A percentile compares a stretch with the other conserved stretches of the same genome.
Conservation (phyloP, 1,140 invertebrate species). For the Bombus soroeensis region DNA sequence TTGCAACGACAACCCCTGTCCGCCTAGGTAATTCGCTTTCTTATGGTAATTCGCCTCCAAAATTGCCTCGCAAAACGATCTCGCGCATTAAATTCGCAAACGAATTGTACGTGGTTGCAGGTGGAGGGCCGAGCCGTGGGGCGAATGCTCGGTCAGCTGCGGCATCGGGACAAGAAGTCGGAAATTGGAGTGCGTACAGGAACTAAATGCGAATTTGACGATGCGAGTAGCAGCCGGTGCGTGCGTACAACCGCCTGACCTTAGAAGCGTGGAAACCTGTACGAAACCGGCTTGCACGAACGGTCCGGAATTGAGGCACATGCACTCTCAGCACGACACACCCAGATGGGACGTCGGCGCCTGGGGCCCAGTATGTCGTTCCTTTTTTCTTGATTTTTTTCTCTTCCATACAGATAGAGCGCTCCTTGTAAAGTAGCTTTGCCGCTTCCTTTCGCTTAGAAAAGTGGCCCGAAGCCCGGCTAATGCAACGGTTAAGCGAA, state of each 20-base stretch:
- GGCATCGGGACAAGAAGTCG: constrained; percentile 86
- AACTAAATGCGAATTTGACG: constrained; percentile 80
- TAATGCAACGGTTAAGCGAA: neutral
- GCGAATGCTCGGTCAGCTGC: constrained; percentile 87
- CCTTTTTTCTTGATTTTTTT: neutral
- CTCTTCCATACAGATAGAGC: neutral
- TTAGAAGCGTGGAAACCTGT: constrained; percentile 74
- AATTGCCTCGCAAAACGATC: neutral
- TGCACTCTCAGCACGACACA: constrained; percentile 66
- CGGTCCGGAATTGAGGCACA: constrained; percentile 72
- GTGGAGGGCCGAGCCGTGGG: constrained; percentile 76
- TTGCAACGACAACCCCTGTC: constrained; percentile 90
- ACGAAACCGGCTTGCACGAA: constrained; percentile 68
- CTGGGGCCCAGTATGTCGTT: constrained; percentile 74
- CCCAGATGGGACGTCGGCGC: constrained; percentile 76
- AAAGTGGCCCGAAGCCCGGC: neutral
- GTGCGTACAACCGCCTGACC: constrained; percentile 77
- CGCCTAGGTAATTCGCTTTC: constrained; percentile 81
- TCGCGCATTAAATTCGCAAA: neutral
- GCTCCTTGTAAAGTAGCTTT: neutral
- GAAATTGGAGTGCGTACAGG: constrained; percentile 82
- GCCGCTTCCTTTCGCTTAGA: neutral
- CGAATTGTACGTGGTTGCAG: constrained; percentile 47
- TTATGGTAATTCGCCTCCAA: neutral
- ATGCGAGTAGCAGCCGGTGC: constrained; percentile 81